Evolutionary conservation across 2,113 vertebrate genomes (phyloP).

Genomic region (Thamnaconus septentrionalis): DNA sequence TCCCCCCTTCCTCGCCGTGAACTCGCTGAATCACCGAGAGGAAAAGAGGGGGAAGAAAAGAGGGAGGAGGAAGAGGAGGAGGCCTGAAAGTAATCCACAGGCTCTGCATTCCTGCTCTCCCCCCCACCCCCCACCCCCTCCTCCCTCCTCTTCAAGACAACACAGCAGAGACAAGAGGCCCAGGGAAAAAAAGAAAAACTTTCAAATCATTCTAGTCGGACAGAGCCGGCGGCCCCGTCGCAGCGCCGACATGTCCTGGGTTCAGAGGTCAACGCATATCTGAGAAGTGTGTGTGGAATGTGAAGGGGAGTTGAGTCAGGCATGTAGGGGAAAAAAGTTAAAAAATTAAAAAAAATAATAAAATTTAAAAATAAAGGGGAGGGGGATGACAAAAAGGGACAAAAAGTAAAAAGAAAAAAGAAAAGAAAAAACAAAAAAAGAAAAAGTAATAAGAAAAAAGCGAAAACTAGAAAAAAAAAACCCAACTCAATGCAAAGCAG

Average conservation of each 20-base stretch:
- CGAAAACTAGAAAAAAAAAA: too few species aligned
- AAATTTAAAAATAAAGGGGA: too few species aligned
- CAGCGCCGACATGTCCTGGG: neutral
- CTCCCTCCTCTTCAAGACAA: neutral
- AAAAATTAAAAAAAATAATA: too few species aligned
- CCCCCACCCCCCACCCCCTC: neutral
- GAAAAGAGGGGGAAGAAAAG: slow-evolving; percentile 34
- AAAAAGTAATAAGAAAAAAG: too few species aligned
- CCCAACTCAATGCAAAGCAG: too few species aligned
- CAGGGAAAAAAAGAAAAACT: slow-evolving; percentile 38
- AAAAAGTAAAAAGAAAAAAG: too few species aligned
- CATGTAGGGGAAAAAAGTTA: too few species aligned
- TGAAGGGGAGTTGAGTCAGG: too few species aligned
- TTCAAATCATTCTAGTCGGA: slow-evolving; percentile 65
- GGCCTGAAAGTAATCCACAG: slow-evolving; percentile 48
- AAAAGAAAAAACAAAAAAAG: too few species aligned
- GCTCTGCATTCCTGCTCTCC: slow-evolving; percentile 69
- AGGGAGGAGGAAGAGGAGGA: slow-evolving; percentile 57
- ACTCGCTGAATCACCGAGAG: slow-evolving; percentile 27
- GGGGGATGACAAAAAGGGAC: too few species aligned
- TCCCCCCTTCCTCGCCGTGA: slow-evolving; percentile 12
- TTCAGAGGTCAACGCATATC: too few species aligned
- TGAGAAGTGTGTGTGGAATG: too few species aligned
- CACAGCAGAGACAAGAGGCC: slow-evolving; percentile 61
- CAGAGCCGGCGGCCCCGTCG: slow-evolving; percentile 27